Percentiles rank a stretch among this genome's conserved stretches.
These are phyloP conservation scores for Allacma fusca DNA, from an alignment of 2,888 invertebrate species.

Conservation along the genomic window DNA sequence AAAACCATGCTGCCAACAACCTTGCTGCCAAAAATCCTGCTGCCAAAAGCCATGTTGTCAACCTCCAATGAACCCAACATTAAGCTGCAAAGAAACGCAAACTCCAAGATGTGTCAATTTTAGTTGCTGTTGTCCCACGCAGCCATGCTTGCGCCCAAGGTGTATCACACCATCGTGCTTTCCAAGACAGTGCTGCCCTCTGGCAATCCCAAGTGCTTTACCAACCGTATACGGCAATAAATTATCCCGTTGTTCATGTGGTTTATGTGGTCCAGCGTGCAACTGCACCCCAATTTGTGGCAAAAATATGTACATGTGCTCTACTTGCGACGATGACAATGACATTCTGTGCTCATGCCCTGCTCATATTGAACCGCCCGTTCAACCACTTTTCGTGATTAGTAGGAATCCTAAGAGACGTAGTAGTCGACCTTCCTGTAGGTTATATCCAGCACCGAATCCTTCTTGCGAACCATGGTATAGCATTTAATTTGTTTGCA, in stretches of 20 bases:
- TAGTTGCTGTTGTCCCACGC: neutral
- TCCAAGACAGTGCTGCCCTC: neutral
- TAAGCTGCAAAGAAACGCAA: neutral
- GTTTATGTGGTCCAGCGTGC: neutral
- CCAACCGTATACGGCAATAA: neutral
- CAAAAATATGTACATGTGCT: neutral
- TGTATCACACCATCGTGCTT: neutral
- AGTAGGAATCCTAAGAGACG: neutral
- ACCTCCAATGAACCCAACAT: too few relatives aligned
- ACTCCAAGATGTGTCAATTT: neutral
- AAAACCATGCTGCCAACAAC: too few relatives aligned
- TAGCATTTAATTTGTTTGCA: neutral
- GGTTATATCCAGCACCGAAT: neutral
- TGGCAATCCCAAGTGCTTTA: neutral
- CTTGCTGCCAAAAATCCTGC: too few relatives aligned
- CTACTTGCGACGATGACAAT: neutral
- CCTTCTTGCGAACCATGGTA: neutral
- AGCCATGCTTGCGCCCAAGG: neutral
- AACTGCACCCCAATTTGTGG: neutral
- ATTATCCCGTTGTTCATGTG: neutral
- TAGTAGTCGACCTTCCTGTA: neutral
- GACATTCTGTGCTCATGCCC: neutral
- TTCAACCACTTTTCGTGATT: neutral
- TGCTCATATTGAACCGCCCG: neutral
- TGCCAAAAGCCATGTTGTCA: too few relatives aligned